phyloP scores from a whole-genome alignment of 1,140 invertebrate species.

The Tachypleus tridentatus region DNA sequence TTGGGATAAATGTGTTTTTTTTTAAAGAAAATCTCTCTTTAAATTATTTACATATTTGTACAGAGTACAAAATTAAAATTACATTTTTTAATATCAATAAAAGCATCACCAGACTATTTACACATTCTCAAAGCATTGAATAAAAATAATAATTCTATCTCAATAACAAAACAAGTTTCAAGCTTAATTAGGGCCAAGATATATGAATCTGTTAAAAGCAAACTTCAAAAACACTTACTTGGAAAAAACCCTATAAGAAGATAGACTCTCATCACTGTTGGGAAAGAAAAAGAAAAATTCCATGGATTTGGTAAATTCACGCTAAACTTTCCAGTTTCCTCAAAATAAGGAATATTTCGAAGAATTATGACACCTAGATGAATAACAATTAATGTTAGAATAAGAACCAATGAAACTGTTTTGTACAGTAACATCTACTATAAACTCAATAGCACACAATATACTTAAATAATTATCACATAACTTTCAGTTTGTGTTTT shows the following conservation, averaged over 20 bases:
- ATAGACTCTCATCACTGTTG: constrained; percentile 61
- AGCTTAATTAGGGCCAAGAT: too few relatives aligned
- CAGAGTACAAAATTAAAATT: too few relatives aligned
- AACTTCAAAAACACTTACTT: constrained; percentile 27
- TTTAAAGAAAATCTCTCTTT: too few relatives aligned
- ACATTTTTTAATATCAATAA: too few relatives aligned
- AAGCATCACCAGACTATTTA: too few relatives aligned
- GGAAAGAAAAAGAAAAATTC: constrained; percentile 80
- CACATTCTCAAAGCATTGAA: too few relatives aligned
- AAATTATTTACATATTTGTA: too few relatives aligned
- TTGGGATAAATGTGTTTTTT: too few relatives aligned
- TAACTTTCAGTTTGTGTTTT: too few relatives aligned
- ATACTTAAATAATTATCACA: not conserved
- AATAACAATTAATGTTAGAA: not conserved
- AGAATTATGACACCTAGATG: constrained; percentile 38
- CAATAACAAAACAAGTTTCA: too few relatives aligned
- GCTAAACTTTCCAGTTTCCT: constrained; percentile 64
- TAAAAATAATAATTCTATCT: too few relatives aligned
- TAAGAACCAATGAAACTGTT: not conserved
- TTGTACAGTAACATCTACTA: not conserved
- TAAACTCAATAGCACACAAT: not conserved
- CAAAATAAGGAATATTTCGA: constrained; percentile 69
- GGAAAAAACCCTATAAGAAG: constrained; percentile 60
- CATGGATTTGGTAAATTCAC: constrained; percentile 64
- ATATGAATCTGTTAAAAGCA: too few relatives aligned